Base-by-base conservation (phyloP, 2,888 invertebrate genomes). In the Melipona beecheii region DNA sequence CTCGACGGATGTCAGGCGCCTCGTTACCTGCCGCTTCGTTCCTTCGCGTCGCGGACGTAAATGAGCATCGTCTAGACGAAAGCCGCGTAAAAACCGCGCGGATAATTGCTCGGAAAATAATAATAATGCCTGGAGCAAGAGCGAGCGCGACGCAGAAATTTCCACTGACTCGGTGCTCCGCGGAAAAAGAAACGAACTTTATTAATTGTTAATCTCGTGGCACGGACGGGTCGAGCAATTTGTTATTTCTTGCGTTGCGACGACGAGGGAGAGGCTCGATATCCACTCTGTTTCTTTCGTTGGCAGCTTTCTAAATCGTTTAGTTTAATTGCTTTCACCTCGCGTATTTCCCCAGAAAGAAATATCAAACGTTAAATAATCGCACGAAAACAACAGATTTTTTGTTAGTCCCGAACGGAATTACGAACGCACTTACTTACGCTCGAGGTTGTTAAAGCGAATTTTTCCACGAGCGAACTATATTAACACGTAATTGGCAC, bases 31-130 rank as follows among this genome's bases (percentile, higher is more conserved):
- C 36, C 65, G 21, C 62, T 81, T 75, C 73, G 73, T 73, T 80
- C 74, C 80, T 70, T 80, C 58, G 27, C 19, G 31, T 54, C 65
- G 54, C 49, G 68, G 72, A 76, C 82, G 79, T 82, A 79, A 78
- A 82, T 68, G 78, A 85, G 77, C 78, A 70, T 68, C 81, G 85
- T 82, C 82, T 81, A 85, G 84, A 81, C 85, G 62, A 24, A 17
- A 43, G 50, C 19, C 56, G 64, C 27, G 50, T 70, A 85, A 84
- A 78, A 82, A 75, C 70, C 2, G 43, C 15, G 11, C 54, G 49
- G 78, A 71, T 81, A 86, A 84, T 86, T 84, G 81, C 76, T 64
- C 21, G 75, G 75, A 80, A 82, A 31, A 31, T 31, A 31, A 31
- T 31, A 78, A 75, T 84, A 68, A 58, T 75, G 17, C 54, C 52